Evolutionary conservation across 2,888 invertebrate species (phyloP), one percentile per base, ranked within the genome.

Genomic region (Drosophila meridionalis): DNA sequence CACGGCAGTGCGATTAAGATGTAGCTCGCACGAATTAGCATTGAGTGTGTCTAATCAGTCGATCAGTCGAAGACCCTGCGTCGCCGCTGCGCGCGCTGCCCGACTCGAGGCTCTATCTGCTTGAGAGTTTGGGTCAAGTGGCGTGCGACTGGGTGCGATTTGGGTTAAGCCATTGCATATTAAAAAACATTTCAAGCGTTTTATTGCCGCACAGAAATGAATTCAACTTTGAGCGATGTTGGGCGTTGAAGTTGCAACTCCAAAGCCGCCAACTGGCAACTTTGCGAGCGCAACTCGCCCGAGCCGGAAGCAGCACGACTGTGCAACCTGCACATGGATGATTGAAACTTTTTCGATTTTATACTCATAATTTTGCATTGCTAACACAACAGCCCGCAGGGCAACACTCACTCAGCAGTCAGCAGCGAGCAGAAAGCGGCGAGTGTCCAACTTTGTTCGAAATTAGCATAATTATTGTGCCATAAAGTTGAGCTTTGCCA

Each of bases 271-370:
- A 76, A 66, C 67, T 63, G 47, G 69, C 61, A 78, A 78, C 80
- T 76, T 76, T 70, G 32, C 52, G 42, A 32, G 34, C 52, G 28
- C 11, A 59, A 55, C 61, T 40, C n/a, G 20, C 12, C 50, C 38
- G 53, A 66, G 56, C 76, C 61, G 38, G 45, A 61, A 82, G 64
- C 76, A 68, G 76, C 70, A 79, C 66, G 72, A 58, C 70, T 61
- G 69, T 57, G 64, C 71, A 72, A 58, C 64, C 69, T 59, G 76
- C 78, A 76, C 80, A 58, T 75, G 73, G 64, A 73, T 79, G 89
- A 89, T 89, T 87, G 89, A 85, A 85, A 85, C 85, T 85, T 85
- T 85, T 85, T 85, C 89, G 89, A 85, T 85, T 85, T 85, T 89
- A 77, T 74, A 79, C 89, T 87, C 89, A 89, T 83, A 85, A 82